Base-by-base conservation (phyloP, 2,888 invertebrate genomes). In the Agriotes lineatus region DNA sequence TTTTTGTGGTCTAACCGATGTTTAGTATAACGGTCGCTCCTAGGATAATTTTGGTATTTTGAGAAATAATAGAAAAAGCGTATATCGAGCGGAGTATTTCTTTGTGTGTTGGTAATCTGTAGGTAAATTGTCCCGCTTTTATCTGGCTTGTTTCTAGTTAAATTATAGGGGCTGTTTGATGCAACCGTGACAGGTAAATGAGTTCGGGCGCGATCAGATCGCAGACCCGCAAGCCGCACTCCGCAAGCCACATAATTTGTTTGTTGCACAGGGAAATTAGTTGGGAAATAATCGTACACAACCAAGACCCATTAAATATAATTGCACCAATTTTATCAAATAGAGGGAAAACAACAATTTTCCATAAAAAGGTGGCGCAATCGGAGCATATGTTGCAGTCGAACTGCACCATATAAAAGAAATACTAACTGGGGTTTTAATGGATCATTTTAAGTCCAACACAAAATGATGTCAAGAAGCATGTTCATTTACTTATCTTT, bases 151-250 rank as follows among this genome's bases (percentile, higher is more conserved):
- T 80, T 81, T 77, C 75, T 76, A 81, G 76, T 76, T 72, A 80
- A 83, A 82, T 83, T 82, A 83, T 81, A 83, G 83, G 82, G 79
- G 80, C 78, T 74, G 77, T 78, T 80, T 83, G 83, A 83, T 78
- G 80, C 77, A 79, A 72, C 81, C 75, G 80, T 83, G 83, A 83
- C 83, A 82, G 82, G 77, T 75, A 82, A 82, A 83, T 83, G 80
- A 80, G 81, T 71, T 72, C 71, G 67, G 69, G 65, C 71, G 72
- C 72, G 70, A 71, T 73, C 69, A 37, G 70, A 73, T 71, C 70
- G 60, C 70, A 69, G 73, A 69, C 69, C 69, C 66, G 62, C 70
- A 73, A 74, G 71, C 71, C 73, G 69, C 68, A 71, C 62, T 59
- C 63, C 61, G 61, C 63, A 63, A 69, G 64, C 67, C 71, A 72